These are phyloP conservation scores for Aleiodes sp. DNA, from an alignment of 1,140 invertebrate species.

Conservation along the genomic window DNA sequence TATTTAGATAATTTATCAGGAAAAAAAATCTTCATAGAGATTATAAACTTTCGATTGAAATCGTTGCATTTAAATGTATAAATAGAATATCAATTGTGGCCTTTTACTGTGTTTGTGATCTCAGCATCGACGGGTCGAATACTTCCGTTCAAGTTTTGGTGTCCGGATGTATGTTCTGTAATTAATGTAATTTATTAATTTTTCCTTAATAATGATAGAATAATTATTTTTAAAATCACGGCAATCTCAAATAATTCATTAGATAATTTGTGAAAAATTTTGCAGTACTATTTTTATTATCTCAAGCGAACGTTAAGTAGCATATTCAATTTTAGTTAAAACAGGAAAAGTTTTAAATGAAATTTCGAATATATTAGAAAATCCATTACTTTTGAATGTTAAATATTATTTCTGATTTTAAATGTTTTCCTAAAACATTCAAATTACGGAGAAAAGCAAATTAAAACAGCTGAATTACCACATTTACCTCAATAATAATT, in stretches of 20 bases:
- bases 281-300: too few species aligned
- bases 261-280: not conserved
- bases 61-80: not conserved
- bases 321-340: too few species aligned
- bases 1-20: not conserved
- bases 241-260: not conserved
- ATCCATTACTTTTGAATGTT: too few species aligned
- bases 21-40: not conserved
- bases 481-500: too few species aligned
- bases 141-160: constrained; percentile 52
- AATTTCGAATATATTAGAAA: too few species aligned
- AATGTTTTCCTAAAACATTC: too few species aligned
- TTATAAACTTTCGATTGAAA: not conserved
- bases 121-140: constrained; percentile 54
- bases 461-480: too few species aligned
- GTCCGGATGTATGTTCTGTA: constrained; percentile 55
- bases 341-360: too few species aligned
- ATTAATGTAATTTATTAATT: constrained; percentile 19
- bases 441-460: too few species aligned
- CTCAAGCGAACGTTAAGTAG: too few species aligned
- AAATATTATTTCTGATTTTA: too few species aligned
- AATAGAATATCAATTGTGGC: constrained; percentile 20
- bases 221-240: constrained; percentile 8
- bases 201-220: not conserved
- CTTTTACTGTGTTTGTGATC: not conserved